Evolutionary conservation across 2,113 vertebrate genomes (phyloP).

Genomic region (Sarotherodon lohbergeri): DNA sequence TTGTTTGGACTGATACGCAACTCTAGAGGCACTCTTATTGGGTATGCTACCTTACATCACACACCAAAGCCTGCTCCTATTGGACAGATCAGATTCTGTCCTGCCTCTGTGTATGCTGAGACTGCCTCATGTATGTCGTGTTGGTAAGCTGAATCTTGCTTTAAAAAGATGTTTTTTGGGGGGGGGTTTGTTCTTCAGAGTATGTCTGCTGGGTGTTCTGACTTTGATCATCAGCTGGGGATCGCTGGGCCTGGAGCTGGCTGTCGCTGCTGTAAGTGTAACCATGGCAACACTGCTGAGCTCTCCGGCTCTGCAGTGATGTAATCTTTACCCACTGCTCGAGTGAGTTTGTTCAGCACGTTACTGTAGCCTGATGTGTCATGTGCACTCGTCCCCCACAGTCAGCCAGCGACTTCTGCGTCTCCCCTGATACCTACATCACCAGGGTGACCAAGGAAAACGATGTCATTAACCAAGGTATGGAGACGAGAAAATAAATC

Average conservation of each 20-base stretch:
- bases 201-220: constrained; percentile 88
- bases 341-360: background rate
- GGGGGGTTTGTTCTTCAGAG: constrained; percentile 67
- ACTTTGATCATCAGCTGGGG: constrained; percentile 91
- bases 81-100: background rate
- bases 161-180: background rate
- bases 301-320: constrained; percentile 44
- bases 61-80: background rate
- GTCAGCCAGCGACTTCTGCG: constrained; percentile 92
- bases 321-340: constrained; percentile 39
- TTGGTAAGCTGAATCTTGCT: background rate
- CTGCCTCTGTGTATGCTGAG: background rate
- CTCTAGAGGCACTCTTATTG: constrained; percentile 87
- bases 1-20: constrained; percentile 92
- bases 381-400: constrained; percentile 41
- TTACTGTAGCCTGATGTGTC: constrained; percentile 27
- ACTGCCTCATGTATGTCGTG: background rate
- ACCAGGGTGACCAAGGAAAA: constrained; percentile 82
- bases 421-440: constrained; percentile 83
- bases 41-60: constrained; percentile 62
- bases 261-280: constrained; percentile 82
- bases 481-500: background rate
- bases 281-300: constrained; percentile 53
- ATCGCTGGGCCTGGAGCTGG: constrained; percentile 87
- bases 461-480: constrained; percentile 82